phyloP scores from a whole-genome alignment of 2,797 vertebrate species.

The Sebastiscus albofasciatus region DNA sequence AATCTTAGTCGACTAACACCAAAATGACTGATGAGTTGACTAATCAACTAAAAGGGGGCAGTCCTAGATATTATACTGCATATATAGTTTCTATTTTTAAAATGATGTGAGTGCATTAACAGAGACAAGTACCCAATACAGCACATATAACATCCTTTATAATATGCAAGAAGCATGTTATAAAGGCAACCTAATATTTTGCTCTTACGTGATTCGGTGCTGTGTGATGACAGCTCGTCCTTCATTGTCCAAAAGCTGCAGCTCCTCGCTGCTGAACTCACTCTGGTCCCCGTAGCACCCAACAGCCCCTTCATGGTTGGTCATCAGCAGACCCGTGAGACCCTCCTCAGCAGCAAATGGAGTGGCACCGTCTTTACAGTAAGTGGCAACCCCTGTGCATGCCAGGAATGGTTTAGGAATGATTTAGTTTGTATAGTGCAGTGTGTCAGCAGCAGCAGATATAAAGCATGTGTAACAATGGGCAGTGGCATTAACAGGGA shows the following conservation, averaged over 20 bases:
- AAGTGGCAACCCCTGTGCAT: constrained; percentile 89
- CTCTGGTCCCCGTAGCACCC: constrained; percentile 85
- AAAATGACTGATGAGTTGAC: no score
- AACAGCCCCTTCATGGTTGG: constrained; percentile 79
- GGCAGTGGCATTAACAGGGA: background rate
- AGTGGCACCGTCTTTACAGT: constrained; percentile 85
- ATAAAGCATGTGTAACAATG: background rate
- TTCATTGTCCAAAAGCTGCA: constrained; percentile 89
- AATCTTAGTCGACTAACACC: no score
- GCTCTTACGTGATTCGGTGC: constrained; percentile 84
- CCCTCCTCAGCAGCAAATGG: constrained; percentile 91
- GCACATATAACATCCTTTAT: background rate
- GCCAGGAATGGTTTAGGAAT: background rate
- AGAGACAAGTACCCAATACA: background rate
- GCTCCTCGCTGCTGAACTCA: constrained; percentile 85
- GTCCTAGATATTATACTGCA: background rate
- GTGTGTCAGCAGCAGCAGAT: background rate
- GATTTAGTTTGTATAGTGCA: background rate
- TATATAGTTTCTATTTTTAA: background rate
- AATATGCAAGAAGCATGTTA: no score
- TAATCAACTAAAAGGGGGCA: no score
- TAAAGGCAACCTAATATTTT: background rate
- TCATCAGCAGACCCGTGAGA: constrained; percentile 87
- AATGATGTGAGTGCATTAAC: background rate
- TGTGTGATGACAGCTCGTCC: constrained; percentile 90